A percentile compares a stretch with the other conserved stretches of the same genome.
These are phyloP conservation scores for Nomada flava DNA, from an alignment of 2,888 invertebrate genomes.

Conservation along the genomic window DNA sequence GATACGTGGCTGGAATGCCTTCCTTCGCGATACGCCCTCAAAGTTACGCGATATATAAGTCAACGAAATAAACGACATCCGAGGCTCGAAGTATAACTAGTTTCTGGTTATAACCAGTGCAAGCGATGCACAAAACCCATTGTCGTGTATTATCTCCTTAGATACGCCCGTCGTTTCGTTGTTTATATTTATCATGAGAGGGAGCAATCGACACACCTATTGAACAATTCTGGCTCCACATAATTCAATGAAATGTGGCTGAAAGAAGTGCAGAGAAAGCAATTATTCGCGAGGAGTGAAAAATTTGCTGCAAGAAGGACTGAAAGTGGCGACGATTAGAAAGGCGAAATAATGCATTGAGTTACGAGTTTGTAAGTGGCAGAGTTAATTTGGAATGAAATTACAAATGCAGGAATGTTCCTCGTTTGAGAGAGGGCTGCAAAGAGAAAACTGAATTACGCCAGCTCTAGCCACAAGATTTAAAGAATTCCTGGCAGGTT, in stretches of 20 bases:
- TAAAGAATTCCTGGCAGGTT: not conserved
- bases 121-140: constrained; percentile 44
- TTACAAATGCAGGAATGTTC: not conserved
- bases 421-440: not conserved
- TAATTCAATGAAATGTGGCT: too few relatives aligned
- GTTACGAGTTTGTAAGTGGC: not conserved
- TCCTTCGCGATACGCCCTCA: constrained; percentile 31
- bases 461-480: not conserved
- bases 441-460: not conserved
- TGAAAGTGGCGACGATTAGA: not conserved
- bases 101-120: not conserved
- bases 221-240: too few relatives aligned
- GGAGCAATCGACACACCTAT: constrained; percentile 32
- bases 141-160: constrained; percentile 51
- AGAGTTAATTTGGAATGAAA: not conserved
- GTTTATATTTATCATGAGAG: constrained; percentile 29
- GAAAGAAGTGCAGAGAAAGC: too few relatives aligned
- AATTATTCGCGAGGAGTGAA: not conserved
- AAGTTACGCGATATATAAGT: constrained; percentile 15
- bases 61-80: constrained; percentile 42
- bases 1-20: constrained; percentile 30
- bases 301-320: not conserved
- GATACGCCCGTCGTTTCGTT: constrained; percentile 21
- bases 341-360: too few relatives aligned
- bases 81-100: not conserved